Evolutionary conservation across 1,140 invertebrate genomes (phyloP).

Genomic region (Belonocnema kinseyi): DNA sequence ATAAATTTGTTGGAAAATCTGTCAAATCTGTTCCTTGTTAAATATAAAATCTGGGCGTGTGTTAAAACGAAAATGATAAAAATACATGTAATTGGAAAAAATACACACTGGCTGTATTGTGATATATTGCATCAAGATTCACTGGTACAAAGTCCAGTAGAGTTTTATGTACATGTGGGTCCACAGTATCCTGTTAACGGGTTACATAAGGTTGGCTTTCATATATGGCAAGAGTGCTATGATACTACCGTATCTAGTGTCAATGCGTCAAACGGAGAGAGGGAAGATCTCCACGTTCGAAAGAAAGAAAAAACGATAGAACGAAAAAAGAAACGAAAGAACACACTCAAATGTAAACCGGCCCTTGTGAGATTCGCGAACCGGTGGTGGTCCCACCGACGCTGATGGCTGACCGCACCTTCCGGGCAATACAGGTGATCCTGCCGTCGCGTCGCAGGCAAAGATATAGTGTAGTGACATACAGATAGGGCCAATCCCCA

Average conservation of each 20-base stretch:
- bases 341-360: conserved; percentile 72
- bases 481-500: conserved; percentile 33
- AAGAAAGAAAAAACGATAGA: conserved; percentile 60
- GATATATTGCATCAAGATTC: no score
- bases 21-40: no score
- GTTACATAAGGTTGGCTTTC: conserved; percentile 49
- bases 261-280: conserved; percentile 41
- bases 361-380: conserved; percentile 75
- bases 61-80: no score
- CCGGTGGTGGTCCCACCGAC: conserved; percentile 70
- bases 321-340: conserved; percentile 57
- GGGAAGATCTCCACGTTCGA: conserved; percentile 44
- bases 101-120: no score
- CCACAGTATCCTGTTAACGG: conserved; percentile 26
- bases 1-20: no score
- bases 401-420: conserved; percentile 72
- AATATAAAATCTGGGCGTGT: no score
- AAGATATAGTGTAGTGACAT: neutral
- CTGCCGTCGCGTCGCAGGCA: conserved; percentile 41
- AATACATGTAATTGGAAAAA: no score
- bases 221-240: conserved; percentile 41
- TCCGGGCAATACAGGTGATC: conserved; percentile 66
- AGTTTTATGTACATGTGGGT: no score
- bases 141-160: no score
- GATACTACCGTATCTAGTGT: conserved; percentile 63